These are phyloP conservation scores for Drosophila pseudoobscura DNA, from an alignment of 1,140 invertebrate genomes.

Conservation along the genomic window DNA sequence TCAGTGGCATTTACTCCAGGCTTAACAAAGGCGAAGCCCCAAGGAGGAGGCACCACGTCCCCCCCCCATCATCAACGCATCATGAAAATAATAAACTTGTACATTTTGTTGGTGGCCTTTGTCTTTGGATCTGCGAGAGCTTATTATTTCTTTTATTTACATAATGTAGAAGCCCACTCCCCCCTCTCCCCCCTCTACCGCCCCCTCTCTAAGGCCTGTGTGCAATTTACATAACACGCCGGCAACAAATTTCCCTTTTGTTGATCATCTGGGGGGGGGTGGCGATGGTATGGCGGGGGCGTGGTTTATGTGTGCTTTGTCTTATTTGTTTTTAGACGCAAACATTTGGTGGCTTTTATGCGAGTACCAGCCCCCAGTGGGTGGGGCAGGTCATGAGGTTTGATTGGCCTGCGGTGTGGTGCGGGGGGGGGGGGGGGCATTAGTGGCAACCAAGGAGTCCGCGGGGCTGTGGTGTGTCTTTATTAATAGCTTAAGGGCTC, in stretches of 20 bases:
- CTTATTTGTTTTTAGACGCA: constrained; percentile 74
- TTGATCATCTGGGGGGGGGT: constrained; percentile 49
- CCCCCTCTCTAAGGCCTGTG: constrained; percentile 33
- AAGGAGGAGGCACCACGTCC: no score
- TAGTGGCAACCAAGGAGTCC: no score
- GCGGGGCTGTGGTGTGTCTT: constrained; percentile 32
- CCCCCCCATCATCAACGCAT: constrained; percentile 61
- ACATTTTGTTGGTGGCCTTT: constrained; percentile 29
- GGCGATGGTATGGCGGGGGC: constrained; percentile 10
- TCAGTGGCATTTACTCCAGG: no score
- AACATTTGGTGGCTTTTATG: constrained; percentile 47
- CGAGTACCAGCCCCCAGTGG: constrained; percentile 1
- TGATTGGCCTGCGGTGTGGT: constrained; percentile 69
- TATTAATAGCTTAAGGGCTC: constrained; percentile 68
- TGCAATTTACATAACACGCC: constrained; percentile 79
- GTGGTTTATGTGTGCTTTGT: constrained; percentile 76
- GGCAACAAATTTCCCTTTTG: constrained; percentile 61
- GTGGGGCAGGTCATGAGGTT: constrained; percentile 52
- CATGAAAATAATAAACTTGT: constrained; percentile 68
- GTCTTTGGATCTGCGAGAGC: constrained; percentile 36
- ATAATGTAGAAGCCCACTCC: constrained; percentile 45
- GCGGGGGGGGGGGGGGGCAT: no score
- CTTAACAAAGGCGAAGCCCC: no score
- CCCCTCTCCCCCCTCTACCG: no score
- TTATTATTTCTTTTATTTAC: constrained; percentile 82